phyloP scores from a whole-genome alignment of 2,888 invertebrate species.

The Acleris literana region DNA sequence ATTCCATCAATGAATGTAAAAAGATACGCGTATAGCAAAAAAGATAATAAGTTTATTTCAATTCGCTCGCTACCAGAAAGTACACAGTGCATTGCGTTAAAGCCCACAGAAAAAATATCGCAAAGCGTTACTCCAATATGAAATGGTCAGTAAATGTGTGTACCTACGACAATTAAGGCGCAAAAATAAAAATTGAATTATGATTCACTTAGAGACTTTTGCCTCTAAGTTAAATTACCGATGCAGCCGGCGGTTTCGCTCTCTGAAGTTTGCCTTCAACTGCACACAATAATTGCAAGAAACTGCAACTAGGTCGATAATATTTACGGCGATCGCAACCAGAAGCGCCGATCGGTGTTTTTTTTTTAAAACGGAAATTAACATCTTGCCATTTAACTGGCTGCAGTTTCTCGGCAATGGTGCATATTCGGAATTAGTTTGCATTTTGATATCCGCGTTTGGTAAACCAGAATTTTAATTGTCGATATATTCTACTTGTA shows the following conservation, averaged over 20 bases:
- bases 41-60: no score
- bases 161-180: neutral
- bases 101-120: no score
- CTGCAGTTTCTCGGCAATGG: neutral
- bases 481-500: no score
- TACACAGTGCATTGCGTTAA: no score
- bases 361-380: conserved; percentile 14
- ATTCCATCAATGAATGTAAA: no score
- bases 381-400: neutral
- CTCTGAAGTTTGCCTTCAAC: conserved; percentile 31
- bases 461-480: neutral
- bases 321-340: conserved; percentile 24
- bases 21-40: no score
- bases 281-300: conserved; percentile 40
- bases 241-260: neutral
- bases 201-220: conserved; percentile 38
- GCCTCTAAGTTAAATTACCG: conserved; percentile 41
- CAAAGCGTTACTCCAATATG: no score
- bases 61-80: no score
- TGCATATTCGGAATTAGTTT: neutral
- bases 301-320: conserved; percentile 41
- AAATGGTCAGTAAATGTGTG: neutral
- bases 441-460: neutral
- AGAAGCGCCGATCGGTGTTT: conserved; percentile 9
- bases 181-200: neutral